Conservation (phyloP, 2,113 vertebrate species). For the Benitochromis conjunctus region DNA sequence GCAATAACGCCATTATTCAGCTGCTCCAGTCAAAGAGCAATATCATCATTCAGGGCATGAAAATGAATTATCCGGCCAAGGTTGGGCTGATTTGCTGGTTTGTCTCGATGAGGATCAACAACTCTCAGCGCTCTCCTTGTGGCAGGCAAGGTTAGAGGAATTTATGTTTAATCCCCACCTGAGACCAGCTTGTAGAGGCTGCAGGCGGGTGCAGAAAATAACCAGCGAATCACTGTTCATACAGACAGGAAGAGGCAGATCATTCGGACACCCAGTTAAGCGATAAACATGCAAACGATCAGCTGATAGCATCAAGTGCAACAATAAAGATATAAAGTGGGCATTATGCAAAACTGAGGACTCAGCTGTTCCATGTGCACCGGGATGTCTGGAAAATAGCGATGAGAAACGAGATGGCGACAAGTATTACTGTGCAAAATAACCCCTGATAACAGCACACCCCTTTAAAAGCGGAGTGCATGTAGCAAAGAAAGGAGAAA, state of each 20-base stretch:
- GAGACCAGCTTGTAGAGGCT: neutral
- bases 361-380: conserved; percentile 4
- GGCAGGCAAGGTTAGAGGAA: neutral
- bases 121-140: neutral
- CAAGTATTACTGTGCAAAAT: neutral
- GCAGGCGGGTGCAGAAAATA: neutral
- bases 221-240: neutral
- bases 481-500: conserved; percentile 12
- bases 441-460: neutral
- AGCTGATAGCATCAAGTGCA: conserved; percentile 1
- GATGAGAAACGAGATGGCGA: neutral
- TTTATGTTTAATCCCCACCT: conserved; percentile 1
- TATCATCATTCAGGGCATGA: conserved; percentile 2
- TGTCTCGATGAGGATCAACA: neutral
- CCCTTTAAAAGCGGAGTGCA: neutral
- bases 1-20: conserved; percentile 11
- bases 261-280: neutral
- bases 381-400: neutral
- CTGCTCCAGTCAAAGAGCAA: neutral
- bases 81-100: neutral
- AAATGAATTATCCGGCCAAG: neutral
- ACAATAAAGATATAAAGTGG: neutral
- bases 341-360: neutral
- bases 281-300: conserved; percentile 5
- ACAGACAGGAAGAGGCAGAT: neutral